Conservation (phyloP, 2,113 vertebrate species). For the Elgaria multicarinata region DNA sequence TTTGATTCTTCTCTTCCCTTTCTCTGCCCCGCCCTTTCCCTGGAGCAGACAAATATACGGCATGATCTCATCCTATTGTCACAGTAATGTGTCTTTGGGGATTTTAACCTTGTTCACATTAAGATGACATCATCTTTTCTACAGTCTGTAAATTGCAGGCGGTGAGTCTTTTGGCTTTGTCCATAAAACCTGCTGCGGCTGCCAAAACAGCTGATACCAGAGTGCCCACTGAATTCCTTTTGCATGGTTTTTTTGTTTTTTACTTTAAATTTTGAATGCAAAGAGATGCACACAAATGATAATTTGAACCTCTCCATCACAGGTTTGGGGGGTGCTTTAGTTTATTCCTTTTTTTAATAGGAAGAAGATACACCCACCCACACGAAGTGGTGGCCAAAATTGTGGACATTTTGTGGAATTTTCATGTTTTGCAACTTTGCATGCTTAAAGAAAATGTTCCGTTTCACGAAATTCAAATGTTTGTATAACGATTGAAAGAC, state of each 20-base stretch:
- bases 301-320: neutral
- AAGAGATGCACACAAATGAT: neutral
- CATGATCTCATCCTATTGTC: constrained; percentile 74
- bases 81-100: constrained; percentile 65
- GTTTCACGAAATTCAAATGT: too few species aligned
- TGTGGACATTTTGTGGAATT: too few species aligned
- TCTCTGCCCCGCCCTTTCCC: constrained; percentile 17
- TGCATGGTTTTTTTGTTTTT: neutral
- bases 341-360: neutral
- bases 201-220: neutral
- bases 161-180: constrained; percentile 53
- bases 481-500: too few species aligned
- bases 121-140: constrained; percentile 65
- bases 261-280: neutral
- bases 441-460: too few species aligned
- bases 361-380: too few species aligned
- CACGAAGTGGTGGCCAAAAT: too few species aligned
- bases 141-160: constrained; percentile 54
- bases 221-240: too few species aligned
- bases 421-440: too few species aligned
- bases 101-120: constrained; percentile 64
- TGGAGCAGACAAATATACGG: constrained; percentile 57
- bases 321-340: neutral
- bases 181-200: constrained; percentile 39
- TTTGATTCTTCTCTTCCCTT: constrained; percentile 44